phyloP scores from a whole-genome alignment of 2,888 invertebrate species.

The Stenodema calcarata region DNA sequence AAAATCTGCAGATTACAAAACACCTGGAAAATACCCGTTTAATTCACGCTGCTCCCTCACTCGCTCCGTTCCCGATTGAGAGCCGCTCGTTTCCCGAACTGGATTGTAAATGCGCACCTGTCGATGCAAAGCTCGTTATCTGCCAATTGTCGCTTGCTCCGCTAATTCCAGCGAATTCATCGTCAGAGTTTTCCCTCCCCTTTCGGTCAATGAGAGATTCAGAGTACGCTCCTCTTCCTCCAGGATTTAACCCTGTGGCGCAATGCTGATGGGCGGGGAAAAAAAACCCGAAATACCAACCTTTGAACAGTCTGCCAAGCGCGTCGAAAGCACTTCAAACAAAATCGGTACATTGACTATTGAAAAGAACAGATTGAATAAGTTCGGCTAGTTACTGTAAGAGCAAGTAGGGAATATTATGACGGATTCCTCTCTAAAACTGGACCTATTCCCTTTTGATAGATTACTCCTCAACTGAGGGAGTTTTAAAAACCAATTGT shows the following conservation, averaged over 20 bases:
- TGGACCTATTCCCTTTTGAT: too few relatives aligned
- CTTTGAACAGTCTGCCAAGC: too few relatives aligned
- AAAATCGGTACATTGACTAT: too few relatives aligned
- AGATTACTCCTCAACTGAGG: too few relatives aligned
- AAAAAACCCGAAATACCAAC: background rate
- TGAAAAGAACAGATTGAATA: too few relatives aligned
- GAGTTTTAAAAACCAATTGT: too few relatives aligned
- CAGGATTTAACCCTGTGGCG: background rate
- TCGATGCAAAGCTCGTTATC: constrained; percentile 22
- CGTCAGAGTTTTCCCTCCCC: background rate
- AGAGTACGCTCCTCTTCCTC: background rate
- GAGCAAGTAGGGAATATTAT: too few relatives aligned
- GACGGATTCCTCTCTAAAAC: too few relatives aligned
- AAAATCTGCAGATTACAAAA: background rate
- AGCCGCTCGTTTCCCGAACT: constrained; percentile 7
- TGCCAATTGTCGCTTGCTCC: constrained; percentile 15
- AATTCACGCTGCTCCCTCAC: background rate
- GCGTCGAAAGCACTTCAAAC: too few relatives aligned
- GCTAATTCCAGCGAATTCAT: constrained; percentile 15
- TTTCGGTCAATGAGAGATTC: background rate
- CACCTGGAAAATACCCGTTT: constrained; percentile 15
- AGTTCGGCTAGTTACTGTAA: too few relatives aligned
- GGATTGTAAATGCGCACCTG: constrained; percentile 16
- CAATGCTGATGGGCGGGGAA: background rate
- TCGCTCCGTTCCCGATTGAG: background rate